Base-by-base conservation (phyloP, 2,888 invertebrate species). In the Lochmaea crataegi region DNA sequence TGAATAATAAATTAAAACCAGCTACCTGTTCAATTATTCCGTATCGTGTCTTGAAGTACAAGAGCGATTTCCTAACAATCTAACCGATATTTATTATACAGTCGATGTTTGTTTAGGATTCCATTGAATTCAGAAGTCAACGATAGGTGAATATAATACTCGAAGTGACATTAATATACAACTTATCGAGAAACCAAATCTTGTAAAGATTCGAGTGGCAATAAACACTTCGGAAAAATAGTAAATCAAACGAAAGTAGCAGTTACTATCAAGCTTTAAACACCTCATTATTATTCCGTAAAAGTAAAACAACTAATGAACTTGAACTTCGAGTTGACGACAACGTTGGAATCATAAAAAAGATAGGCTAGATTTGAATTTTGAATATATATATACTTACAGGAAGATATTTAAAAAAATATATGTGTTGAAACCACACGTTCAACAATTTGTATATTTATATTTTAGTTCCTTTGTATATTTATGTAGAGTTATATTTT, bases 151-250 rank as follows among this genome's bases (percentile, higher is more conserved):
- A 38, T 63, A 42, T 63, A 63, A 38, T 41, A 42, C 61, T 63
- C 32, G 14, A 26, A 32, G 16, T 42, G 32, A 58, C 41, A 16
- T 48, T 53, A 18, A 63, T 69, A 22, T 12, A 69, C 53, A 38
- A 69, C 53, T 69, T 53, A 69, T 63, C 53, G 53, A 18, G 68
- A 56, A 51, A 63, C 9, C 48, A 18, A 68, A 61, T 71, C 71
- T 67, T 56, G 67, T 67, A 16, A 38, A 63, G 41, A 41, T 56
- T 45, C 58, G 18, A 48, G 42, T 38, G 57, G 61, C 53, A 71
- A 60, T 71, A 66, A 71, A 71, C 41, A 71, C 56, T 63, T 67
- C 42, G 61, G 71, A 38, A 58, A 14, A 68, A 51, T 51, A 18
- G 22, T 69, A 69, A 63, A 69, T 69, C 63, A 63, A 53, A 53